Evolutionary conservation across 1,140 invertebrate species (phyloP).

Genomic region (Pachypeltis micranthus): DNA sequence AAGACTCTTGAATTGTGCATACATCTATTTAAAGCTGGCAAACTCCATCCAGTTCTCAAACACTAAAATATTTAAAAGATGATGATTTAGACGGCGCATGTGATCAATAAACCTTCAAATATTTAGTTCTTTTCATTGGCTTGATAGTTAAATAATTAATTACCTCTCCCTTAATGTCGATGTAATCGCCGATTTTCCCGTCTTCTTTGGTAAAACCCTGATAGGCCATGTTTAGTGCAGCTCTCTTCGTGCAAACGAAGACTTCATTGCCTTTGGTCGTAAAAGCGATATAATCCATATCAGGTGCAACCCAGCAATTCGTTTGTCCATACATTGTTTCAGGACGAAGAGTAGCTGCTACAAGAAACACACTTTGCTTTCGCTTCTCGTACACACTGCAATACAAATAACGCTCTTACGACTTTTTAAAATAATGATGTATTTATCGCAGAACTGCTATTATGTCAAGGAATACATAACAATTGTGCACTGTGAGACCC

Average conservation of each 20-base stretch:
- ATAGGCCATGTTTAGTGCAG: conserved; percentile 91
- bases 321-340: conserved; percentile 99
- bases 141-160: conserved; percentile 20
- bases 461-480: no score
- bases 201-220: conserved; percentile 79
- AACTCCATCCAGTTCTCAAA: no score
- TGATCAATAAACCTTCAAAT: no score
- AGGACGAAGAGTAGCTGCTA: conserved; percentile 93
- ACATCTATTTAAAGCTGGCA: no score
- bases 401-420: no score
- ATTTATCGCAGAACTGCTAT: no score
- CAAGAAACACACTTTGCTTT: conserved; percentile 55
- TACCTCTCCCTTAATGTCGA: conserved; percentile 60
- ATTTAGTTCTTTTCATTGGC: no score
- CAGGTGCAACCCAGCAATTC: conserved; percentile 95
- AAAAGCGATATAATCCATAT: conserved; percentile 86
- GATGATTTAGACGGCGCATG: no score
- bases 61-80: no score
- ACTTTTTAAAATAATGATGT: no score
- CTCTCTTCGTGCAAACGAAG: conserved; percentile 74
- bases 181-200: conserved; percentile 60
- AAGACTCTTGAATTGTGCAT: no score
- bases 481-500: no score
- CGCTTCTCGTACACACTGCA: conserved; percentile 25
- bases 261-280: conserved; percentile 59